A percentile compares a stretch with the other conserved stretches of the same genome.
phyloP scores from a whole-genome alignment of 2,888 invertebrate genomes.

The Eudasyphora cyanicolor region DNA sequence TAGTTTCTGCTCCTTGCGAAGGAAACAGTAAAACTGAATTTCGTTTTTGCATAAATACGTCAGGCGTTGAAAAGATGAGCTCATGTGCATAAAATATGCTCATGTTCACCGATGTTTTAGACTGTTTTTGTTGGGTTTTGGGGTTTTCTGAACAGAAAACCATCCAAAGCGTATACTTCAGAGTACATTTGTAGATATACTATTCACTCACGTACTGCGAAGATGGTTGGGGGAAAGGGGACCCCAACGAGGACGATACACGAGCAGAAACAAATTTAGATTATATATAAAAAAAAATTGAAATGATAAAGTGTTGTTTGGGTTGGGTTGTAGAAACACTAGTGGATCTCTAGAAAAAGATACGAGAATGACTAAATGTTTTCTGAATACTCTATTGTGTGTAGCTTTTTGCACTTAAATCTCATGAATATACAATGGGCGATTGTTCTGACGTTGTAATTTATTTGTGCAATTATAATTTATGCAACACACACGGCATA shows the following conservation, averaged over 20 bases:
- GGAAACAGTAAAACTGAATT: too few species aligned
- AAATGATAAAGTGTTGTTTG: conserved; percentile 2
- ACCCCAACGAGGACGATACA: not conserved
- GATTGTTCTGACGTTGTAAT: not conserved
- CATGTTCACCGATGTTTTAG: not conserved
- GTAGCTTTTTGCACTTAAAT: not conserved
- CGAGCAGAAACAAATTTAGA: conserved; percentile 26
- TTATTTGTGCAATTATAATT: conserved; percentile 1
- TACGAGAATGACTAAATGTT: not conserved
- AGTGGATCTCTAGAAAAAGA: too few species aligned
- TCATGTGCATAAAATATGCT: conserved; percentile 60
- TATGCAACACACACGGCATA: not conserved
- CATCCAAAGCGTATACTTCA: not conserved
- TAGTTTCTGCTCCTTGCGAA: too few species aligned
- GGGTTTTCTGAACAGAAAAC: not conserved
- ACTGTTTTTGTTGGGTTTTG: conserved; percentile 13
- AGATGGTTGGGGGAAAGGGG: too few species aligned
- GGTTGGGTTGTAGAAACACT: too few species aligned
- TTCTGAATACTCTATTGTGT: conserved; percentile 25
- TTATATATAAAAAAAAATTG: not conserved
- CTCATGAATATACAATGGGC: not conserved
- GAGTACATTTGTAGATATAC: conserved; percentile 38
- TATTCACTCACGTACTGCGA: not conserved
- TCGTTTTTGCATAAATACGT: conserved; percentile 19
- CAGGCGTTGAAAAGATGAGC: conserved; percentile 57